Evolutionary conservation across 2,797 vertebrate species (phyloP), one percentile per base, ranked within the genome.

Genomic region (Caiman crocodilus): DNA sequence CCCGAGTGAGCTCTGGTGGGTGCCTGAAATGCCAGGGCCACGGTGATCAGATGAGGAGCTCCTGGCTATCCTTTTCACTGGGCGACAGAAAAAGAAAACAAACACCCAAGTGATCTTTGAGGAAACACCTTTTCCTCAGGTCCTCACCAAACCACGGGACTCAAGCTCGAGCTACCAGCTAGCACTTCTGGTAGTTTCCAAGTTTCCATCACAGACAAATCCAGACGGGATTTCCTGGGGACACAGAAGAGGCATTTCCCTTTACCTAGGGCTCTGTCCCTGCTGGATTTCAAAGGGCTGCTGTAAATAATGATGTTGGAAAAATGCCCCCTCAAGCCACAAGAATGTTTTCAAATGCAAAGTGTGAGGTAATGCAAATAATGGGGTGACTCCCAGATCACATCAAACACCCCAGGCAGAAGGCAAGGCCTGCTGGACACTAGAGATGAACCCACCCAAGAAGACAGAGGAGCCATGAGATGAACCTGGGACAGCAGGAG

Each of bases 381-480:
- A 42, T 42, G 42, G 42, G 42, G 42, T 42, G 42, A 42, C 42
- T 42, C 42, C 42, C 26, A 61, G 60, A 21, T 61, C 60, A 61
- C 21, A 25, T 61, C 21, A 26, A 61, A 2, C 10, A 61, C 26
- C 10, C 8, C 60, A 61, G 60, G 26, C 42, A 61, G 60, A 61
- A 23, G 60, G 21, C 60, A 61, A 61, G 60, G 26, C 42, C 26
- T 61, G 26, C 60, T 23, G 21, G 13, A 25, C 60, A 61, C 10
- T 3, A 16, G 21, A 21, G 26, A 61, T 16, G 26, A 61, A 61
- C 23, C 26, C 23, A 61, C 76, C 65, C 20, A 23, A 30, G 56
- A 75, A 63, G 75, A 16, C 15, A 0, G 1, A 23, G 25, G 74
- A 87, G 75, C 0, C 2, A 28, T 18, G 14, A 2, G 1, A 69